phyloP scores from a whole-genome alignment of 1,140 invertebrate species.

The Cydia fagiglandana region DNA sequence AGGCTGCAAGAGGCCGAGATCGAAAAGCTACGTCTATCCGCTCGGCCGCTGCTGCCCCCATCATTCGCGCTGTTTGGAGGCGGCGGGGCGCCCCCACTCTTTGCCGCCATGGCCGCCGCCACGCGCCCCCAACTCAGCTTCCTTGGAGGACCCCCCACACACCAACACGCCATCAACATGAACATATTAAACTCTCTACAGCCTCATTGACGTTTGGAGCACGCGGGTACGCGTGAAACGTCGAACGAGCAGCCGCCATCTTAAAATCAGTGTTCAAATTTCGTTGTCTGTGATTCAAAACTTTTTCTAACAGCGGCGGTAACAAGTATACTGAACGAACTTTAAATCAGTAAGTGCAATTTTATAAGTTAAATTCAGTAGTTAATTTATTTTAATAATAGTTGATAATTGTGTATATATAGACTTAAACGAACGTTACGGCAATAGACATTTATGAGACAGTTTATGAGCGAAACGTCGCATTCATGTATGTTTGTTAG shows the following conservation, averaged over 20 bases:
- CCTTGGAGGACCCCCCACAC: slow-evolving; percentile 68
- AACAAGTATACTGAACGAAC: slow-evolving; percentile 31
- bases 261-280: slow-evolving; percentile 36
- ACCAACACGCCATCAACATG: slow-evolving; percentile 76
- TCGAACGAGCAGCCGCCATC: slow-evolving; percentile 54
- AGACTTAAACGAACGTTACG: slow-evolving; percentile 4
- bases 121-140: slow-evolving; percentile 72
- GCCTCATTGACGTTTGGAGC: slow-evolving; percentile 70
- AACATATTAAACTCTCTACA: slow-evolving; percentile 74
- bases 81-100: slow-evolving; percentile 70
- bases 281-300: slow-evolving; percentile 29
- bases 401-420: slow-evolving; percentile 18
- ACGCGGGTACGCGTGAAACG: slow-evolving; percentile 58
- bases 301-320: slow-evolving; percentile 1
- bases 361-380: slow-evolving; percentile 32
- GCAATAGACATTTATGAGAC: slow-evolving; percentile 23
- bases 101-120: slow-evolving; percentile 72
- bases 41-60: slow-evolving; percentile 68
- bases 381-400: slow-evolving; percentile 29
- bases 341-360: slow-evolving; percentile 45
- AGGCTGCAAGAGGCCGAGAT: slow-evolving; percentile 95
- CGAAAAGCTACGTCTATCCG: slow-evolving; percentile 83
- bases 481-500: not conserved
- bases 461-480: not conserved
- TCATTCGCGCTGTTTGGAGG: slow-evolving; percentile 71